Conservation (phyloP, 2,113 vertebrate species). For the Elanus axillaris region DNA sequence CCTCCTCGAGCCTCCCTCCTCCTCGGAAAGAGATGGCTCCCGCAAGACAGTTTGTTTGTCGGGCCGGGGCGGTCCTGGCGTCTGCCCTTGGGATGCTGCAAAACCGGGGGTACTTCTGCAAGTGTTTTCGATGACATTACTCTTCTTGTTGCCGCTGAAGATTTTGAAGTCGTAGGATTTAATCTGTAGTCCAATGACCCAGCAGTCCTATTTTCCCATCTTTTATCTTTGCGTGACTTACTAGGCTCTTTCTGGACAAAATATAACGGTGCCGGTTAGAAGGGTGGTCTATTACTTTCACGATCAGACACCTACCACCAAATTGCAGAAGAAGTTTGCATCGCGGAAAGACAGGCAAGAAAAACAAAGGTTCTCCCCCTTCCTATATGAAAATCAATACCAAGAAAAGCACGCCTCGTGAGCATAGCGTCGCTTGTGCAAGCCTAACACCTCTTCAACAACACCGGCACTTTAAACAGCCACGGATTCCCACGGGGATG, state of each 20-base stretch:
- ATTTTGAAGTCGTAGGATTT: background rate
- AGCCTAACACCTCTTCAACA: background rate
- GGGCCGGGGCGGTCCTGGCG: background rate
- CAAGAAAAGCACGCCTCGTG: background rate
- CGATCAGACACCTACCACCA: background rate
- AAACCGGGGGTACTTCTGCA: background rate
- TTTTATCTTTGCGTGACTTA: background rate
- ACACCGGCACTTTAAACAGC: background rate
- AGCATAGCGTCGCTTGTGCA: fast-evolving
- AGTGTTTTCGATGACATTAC: background rate
- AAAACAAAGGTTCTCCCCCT: background rate
- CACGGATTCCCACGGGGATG: background rate
- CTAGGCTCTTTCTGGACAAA: background rate
- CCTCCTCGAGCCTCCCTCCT: background rate
- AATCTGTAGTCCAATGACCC: background rate
- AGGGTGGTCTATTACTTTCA: background rate
- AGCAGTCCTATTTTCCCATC: background rate
- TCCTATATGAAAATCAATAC: background rate
- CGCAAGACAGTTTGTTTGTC: background rate
- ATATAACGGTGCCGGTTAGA: background rate
- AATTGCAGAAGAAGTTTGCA: background rate
- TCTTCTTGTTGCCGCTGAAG: background rate
- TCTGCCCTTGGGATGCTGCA: background rate
- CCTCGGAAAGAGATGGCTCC: background rate
- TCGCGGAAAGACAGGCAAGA: background rate